Conservation (phyloP, 2,113 vertebrate genomes). For the Australoheros scitulus region DNA sequence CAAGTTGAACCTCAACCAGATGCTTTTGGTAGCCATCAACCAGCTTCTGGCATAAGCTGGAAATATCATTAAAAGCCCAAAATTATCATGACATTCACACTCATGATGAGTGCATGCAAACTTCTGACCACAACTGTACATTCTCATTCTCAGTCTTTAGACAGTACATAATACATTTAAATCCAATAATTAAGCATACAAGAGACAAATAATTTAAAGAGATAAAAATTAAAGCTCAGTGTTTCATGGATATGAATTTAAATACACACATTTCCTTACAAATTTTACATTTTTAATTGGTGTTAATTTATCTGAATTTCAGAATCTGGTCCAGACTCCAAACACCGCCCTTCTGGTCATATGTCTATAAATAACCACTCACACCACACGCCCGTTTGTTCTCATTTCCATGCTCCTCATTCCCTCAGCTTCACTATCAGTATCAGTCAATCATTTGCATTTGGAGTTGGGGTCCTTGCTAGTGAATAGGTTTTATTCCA, state of each 20-base stretch:
- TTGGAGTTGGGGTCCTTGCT: background rate
- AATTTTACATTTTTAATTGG: background rate
- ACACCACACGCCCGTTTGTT: background rate
- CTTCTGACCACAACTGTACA: background rate
- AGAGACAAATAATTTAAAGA: background rate
- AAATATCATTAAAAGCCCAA: no score
- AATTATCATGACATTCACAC: background rate
- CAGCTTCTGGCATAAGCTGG: background rate
- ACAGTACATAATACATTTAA: background rate
- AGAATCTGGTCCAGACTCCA: background rate
- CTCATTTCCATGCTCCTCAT: background rate
- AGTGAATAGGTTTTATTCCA: background rate
- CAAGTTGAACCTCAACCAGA: background rate
- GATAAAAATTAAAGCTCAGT: background rate
- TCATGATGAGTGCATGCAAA: background rate
- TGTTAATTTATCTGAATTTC: background rate
- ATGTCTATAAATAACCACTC: background rate
- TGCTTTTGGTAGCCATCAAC: background rate
- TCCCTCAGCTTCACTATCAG: background rate
- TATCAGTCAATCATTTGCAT: background rate
- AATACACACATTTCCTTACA: background rate
- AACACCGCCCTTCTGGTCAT: background rate
- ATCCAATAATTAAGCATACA: background rate
- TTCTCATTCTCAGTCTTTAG: background rate
- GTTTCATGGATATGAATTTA: background rate